These are phyloP conservation scores for Caenorhabditis wallacei DNA, from an alignment of 2,888 invertebrate species.

Conservation along the genomic window DNA sequence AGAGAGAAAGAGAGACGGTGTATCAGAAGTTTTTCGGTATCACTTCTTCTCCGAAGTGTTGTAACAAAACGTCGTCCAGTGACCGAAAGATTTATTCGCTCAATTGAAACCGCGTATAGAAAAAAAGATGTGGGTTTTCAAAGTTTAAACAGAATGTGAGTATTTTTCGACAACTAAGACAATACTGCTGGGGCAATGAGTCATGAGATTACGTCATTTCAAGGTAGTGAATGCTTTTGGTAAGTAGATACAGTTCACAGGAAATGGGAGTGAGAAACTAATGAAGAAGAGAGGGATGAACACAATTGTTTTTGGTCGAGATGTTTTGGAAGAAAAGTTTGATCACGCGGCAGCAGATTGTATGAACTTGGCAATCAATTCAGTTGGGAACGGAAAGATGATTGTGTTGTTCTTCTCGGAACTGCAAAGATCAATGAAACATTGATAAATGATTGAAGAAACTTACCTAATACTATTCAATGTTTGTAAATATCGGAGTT, in stretches of 20 bases:
- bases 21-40: slow-evolving; percentile 58
- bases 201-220: slow-evolving; percentile 56
- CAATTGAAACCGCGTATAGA: slow-evolving; percentile 66
- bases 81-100: slow-evolving; percentile 67
- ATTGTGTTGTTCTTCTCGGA: slow-evolving; percentile 99
- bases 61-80: slow-evolving; percentile 57
- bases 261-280: slow-evolving; percentile 26
- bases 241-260: slow-evolving; percentile 40
- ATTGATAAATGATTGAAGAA: background rate
- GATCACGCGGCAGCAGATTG: slow-evolving; percentile 60
- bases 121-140: slow-evolving; percentile 48
- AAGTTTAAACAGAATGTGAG: slow-evolving; percentile 6
- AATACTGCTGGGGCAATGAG: slow-evolving; percentile 47
- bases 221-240: slow-evolving; percentile 27
- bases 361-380: slow-evolving; percentile 85
- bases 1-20: background rate
- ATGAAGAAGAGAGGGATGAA: background rate
- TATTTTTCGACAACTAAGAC: slow-evolving; percentile 39
- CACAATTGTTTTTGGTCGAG: slow-evolving; percentile 48
- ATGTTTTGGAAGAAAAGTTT: slow-evolving; percentile 41
- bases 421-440: slow-evolving; percentile 85
- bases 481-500: slow-evolving; percentile 89
- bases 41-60: slow-evolving; percentile 38
- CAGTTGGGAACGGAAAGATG: slow-evolving; percentile 95
- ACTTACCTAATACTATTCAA: slow-evolving; percentile 86